These are phyloP conservation scores for Tetramorium simillimum DNA, from an alignment of 1,140 invertebrate genomes.

Conservation along the genomic window DNA sequence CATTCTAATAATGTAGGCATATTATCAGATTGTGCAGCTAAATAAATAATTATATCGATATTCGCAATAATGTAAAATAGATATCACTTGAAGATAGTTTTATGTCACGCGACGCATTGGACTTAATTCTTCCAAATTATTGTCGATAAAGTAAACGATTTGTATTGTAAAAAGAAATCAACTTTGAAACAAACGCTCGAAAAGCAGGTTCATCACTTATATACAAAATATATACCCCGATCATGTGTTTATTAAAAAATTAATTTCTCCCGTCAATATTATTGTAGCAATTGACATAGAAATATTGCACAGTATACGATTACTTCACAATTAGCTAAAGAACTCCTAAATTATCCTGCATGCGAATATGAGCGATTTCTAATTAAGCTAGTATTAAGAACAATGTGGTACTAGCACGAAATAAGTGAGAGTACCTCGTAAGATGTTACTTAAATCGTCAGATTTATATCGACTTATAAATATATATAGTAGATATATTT, in stretches of 20 bases:
- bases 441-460: conserved; percentile 52
- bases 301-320: conserved; percentile 36
- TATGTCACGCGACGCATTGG: conserved; percentile 27
- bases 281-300: conserved; percentile 40
- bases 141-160: conserved; percentile 13
- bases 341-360: conserved; percentile 59
- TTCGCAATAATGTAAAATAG: conserved; percentile 21
- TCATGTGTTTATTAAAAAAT: conserved; percentile 36
- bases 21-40: conserved; percentile 18
- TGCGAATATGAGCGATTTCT: conserved; percentile 61
- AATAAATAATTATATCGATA: conserved; percentile 13
- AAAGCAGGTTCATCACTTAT: conserved; percentile 15
- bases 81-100: conserved; percentile 43
- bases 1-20: background rate
- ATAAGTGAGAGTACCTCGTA: conserved; percentile 40
- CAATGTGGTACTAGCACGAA: conserved; percentile 65
- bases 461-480: conserved; percentile 47
- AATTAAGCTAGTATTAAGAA: conserved; percentile 66
- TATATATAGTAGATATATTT: conserved; percentile 53
- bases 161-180: conserved; percentile 43
- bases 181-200: conserved; percentile 33
- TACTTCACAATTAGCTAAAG: conserved; percentile 48
- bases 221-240: conserved; percentile 31
- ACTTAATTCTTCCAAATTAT: conserved; percentile 33
- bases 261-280: conserved; percentile 52